Evolutionary conservation across 2,888 invertebrate species (phyloP).

Genomic region (Cryptus armator): DNA sequence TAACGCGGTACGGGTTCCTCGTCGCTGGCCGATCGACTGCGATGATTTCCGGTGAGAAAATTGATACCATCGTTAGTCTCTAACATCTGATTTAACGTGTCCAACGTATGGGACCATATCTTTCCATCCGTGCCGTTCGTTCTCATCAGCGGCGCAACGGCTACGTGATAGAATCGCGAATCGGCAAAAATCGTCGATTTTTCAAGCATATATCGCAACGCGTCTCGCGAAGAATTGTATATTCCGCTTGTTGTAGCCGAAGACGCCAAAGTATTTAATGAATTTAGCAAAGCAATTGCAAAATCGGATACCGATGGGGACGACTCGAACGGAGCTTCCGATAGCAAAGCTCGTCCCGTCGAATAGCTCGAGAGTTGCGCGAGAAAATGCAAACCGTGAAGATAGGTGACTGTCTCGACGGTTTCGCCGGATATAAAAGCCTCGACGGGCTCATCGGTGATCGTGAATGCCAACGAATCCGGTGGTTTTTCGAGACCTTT

Average conservation of each 20-base stretch:
- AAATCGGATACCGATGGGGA: conserved; percentile 72
- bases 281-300: conserved; percentile 74
- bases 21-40: conserved; percentile 70
- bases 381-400: conserved; percentile 81
- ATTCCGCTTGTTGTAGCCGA: conserved; percentile 75
- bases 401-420: conserved; percentile 79
- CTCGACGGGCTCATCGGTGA: conserved; percentile 79
- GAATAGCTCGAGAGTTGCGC: conserved; percentile 78
- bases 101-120: conserved; percentile 80
- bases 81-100: conserved; percentile 78
- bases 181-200: conserved; percentile 76
- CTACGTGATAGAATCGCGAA: conserved; percentile 77
- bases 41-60: conserved; percentile 78
- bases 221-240: conserved; percentile 77
- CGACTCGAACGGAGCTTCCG: conserved; percentile 73
- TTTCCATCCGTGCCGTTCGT: conserved; percentile 73
- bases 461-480: conserved; percentile 72
- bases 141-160: conserved; percentile 77
- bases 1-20: conserved; percentile 70
- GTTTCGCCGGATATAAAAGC: conserved; percentile 81
- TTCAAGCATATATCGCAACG: conserved; percentile 77
- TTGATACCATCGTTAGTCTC: conserved; percentile 78
- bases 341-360: conserved; percentile 77
- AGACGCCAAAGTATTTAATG: conserved; percentile 77
- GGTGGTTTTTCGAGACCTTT: conserved; percentile 76